Evolutionary conservation across 2,113 vertebrate species (phyloP).

Genomic region (Megalops atlanticus): DNA sequence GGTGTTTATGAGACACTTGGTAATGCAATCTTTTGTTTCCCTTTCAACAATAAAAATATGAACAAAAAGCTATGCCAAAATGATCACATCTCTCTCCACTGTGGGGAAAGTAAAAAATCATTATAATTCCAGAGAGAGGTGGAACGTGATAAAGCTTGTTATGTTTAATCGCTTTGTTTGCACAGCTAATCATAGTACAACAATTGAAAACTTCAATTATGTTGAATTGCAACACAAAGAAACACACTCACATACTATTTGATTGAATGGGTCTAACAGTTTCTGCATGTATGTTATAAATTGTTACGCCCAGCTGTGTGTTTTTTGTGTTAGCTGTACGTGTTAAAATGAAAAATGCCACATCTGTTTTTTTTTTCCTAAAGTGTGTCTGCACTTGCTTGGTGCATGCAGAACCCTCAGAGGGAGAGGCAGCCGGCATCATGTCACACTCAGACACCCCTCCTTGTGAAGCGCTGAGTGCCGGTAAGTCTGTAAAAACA

Average conservation of each 20-base stretch:
- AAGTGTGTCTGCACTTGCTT: neutral
- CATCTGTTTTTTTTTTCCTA: neutral
- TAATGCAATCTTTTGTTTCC: constrained; percentile 17
- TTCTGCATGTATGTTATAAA: neutral
- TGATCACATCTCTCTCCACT: neutral
- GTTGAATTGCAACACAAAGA: neutral
- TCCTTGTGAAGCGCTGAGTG: neutral
- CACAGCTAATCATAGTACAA: neutral
- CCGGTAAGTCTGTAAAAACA: neutral
- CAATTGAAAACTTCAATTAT: neutral
- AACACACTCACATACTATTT: neutral
- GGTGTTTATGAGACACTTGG: constrained; percentile 13
- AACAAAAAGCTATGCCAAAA: neutral
- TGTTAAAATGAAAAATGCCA: neutral
- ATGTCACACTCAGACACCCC: constrained; percentile 8
- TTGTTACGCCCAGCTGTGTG: neutral
- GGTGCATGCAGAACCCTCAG: neutral
- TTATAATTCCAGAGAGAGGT: neutral
- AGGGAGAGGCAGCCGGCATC: neutral
- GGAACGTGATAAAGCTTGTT: neutral
- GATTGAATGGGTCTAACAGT: neutral
- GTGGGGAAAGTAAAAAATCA: neutral
- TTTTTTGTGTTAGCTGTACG: neutral
- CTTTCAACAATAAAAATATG: constrained; percentile 7
- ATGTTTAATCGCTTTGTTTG: neutral